phyloP scores from a whole-genome alignment of 2,797 vertebrate genomes.

The Galago senegalensis region DNA sequence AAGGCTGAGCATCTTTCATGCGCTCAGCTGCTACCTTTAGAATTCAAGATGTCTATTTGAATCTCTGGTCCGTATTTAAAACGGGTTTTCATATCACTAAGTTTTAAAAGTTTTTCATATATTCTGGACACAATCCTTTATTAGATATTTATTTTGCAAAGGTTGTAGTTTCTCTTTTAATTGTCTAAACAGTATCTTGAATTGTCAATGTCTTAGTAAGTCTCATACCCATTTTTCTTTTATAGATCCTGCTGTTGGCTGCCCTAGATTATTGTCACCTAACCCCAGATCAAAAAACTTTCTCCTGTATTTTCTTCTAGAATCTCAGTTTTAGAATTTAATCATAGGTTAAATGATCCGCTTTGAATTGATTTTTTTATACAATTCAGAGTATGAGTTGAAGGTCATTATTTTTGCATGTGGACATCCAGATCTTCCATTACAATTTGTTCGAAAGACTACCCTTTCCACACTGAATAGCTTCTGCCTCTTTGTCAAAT shows the following conservation, averaged over 20 bases:
- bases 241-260: not conserved
- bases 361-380: not conserved
- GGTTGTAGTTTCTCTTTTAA: not conserved
- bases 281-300: not conserved
- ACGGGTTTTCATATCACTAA: not conserved
- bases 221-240: not conserved
- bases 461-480: not conserved
- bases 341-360: not conserved
- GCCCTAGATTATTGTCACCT: not conserved
- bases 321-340: conserved; percentile 42
- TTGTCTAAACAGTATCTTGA: not conserved
- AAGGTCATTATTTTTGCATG: not conserved
- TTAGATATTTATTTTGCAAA: not conserved
- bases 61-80: conserved; percentile 16
- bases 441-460: not conserved
- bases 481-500: not conserved
- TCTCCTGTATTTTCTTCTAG: not conserved
- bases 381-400: not conserved
- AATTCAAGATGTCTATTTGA: not conserved
- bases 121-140: not conserved
- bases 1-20: not conserved
- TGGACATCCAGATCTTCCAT: not conserved
- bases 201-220: not conserved
- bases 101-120: not conserved
- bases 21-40: not conserved